Base-by-base conservation (phyloP, 2,113 vertebrate genomes). In the Colinus virginianus region DNA sequence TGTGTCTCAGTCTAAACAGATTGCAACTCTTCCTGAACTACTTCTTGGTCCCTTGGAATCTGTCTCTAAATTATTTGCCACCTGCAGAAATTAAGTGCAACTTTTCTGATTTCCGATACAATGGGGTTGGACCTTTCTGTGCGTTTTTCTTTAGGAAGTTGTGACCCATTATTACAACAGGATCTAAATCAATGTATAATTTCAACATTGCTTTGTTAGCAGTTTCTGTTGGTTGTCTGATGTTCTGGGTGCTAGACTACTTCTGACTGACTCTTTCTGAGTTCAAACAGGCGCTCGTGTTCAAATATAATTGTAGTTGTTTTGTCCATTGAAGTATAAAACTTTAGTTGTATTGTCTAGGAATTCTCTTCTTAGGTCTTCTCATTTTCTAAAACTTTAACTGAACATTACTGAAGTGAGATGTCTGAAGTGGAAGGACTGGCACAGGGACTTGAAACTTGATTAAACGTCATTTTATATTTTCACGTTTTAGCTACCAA, bases 401-500 rank as follows among this genome's bases (percentile, higher is more conserved):
- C 4, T 20, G 42, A 56, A 6, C 10, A 51, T 74, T 61, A 38
- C 25, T 28, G 69, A 38, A 80, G 32, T n/a, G 84, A 49, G 64
- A 38, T 28, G 14, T 76, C 36, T 0, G 0, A 34, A 38, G 43
- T 61, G 7, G 9, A 10, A 45, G 15, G 30, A 36, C 12, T 55
- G 38, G 30, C 21, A 32, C 4, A 46, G 72, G 25, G 28, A 42
- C 25, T 40, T 38, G 18, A 62, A 34, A 59, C 74, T 13, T 55
- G 11, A 15, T 9, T 13, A 64, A 74, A 67, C 8, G 10, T 36
- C n/a, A 34, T 58, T 78, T 80, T 55, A 19, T 1, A 15, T 18
- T 28, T 48, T 63, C 72, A 9, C 30, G 69, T 84, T 48, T 61
- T 34, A 66, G 12, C 7, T 43, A 56, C 2, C 12, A 36, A 76